Evolutionary conservation across 2,888 invertebrate genomes (phyloP).

Genomic region (Acanthopleura granulata): DNA sequence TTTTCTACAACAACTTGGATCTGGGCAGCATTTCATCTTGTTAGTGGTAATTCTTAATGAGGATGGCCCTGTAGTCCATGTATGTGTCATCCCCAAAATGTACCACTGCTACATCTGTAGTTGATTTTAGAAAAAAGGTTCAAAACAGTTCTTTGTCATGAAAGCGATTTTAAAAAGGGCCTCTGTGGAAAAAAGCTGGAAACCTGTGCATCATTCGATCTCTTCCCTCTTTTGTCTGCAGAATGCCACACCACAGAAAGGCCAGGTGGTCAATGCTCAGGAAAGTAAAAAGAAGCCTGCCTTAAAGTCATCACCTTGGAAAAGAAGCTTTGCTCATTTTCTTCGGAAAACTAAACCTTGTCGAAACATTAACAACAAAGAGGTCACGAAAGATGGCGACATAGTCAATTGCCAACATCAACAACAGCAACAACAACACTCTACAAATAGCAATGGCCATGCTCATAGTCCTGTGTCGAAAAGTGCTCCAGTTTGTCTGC

Average conservation of each 20-base stretch:
- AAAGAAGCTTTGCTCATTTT: conserved; percentile 58
- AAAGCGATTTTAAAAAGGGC: too few species aligned
- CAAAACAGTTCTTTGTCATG: too few species aligned
- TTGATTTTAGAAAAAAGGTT: too few species aligned
- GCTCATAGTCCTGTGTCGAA: conserved; percentile 37
- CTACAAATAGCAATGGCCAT: conserved; percentile 42
- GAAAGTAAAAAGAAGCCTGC: conserved; percentile 15
- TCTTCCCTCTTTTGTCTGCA: conserved; percentile 5
- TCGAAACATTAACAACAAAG: conserved; percentile 23
- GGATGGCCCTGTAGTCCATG: too few species aligned
- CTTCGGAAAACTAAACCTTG: conserved; percentile 49
- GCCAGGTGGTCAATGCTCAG: not conserved
- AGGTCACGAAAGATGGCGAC: conserved; percentile 47
- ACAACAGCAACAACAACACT: conserved; percentile 31
- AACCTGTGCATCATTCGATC: too few species aligned
- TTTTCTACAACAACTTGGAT: too few species aligned
- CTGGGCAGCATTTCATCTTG: too few species aligned
- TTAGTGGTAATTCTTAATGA: too few species aligned
- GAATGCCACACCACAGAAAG: not conserved
- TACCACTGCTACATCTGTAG: too few species aligned
- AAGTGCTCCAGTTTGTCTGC: conserved; percentile 29
- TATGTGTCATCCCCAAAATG: too few species aligned
- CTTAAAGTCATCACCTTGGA: conserved; percentile 42
- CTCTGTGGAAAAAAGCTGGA: too few species aligned
- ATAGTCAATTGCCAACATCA: conserved; percentile 43